Percentiles rank a stretch among this genome's conserved stretches.
Conservation (phyloP, 2,797 vertebrate species). For the Bradypodion pumilum region DNA sequence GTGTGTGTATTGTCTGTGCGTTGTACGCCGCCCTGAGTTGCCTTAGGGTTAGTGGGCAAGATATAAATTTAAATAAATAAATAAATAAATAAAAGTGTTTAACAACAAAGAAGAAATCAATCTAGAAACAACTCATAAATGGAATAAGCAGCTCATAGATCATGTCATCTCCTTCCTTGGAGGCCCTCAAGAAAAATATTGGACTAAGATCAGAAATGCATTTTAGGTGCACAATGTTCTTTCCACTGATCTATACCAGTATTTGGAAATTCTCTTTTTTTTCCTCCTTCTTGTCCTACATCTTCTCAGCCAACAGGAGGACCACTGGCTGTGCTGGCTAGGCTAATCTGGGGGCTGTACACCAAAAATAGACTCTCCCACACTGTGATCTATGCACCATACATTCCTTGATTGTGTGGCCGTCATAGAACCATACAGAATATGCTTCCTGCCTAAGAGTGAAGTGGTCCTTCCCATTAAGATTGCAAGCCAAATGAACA, state of each 20-base stretch:
- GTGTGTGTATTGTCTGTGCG: no score
- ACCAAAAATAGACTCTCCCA: no score
- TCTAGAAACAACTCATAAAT: neutral
- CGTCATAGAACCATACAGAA: no score
- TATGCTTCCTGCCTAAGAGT: neutral
- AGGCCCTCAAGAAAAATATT: neutral
- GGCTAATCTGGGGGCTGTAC: no score
- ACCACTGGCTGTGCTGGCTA: no score
- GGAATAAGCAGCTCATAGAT: slow-evolving; percentile 9
- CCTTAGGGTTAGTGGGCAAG: no score
- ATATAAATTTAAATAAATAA: neutral
- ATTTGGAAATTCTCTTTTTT: no score
- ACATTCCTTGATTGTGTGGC: neutral
- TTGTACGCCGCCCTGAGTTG: no score
- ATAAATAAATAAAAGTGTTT: no score
- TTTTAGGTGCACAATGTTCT: neutral
- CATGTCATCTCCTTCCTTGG: neutral
- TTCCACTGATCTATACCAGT: neutral
- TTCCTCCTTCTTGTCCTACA: no score
- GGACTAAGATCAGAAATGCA: neutral
- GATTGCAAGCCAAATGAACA: neutral
- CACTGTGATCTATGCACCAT: neutral
- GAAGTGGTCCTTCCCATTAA: neutral
- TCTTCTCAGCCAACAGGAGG: no score
- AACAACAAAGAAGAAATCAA: neutral